Base-by-base conservation (phyloP, 2,797 vertebrate species). In the Octomys mimax region DNA sequence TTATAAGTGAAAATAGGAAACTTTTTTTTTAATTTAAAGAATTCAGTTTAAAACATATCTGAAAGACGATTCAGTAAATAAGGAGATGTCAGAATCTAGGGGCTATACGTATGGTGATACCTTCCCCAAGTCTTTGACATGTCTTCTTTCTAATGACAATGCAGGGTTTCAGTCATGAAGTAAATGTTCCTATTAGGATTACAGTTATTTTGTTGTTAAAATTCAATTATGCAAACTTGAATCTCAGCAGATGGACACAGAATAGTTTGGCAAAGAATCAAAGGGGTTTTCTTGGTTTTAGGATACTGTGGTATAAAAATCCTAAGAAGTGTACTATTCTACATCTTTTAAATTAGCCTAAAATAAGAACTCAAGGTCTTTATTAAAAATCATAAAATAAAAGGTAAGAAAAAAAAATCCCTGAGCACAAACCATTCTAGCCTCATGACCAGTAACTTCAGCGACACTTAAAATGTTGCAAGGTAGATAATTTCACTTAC, bases 201-300 rank as follows among this genome's bases (percentile, higher is more conserved):
- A 59, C 2, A 94, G 28, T 75, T 94, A 84, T 49, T 6, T 61
- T 87, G 42, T 83, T 88, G 61, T 54, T 94, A 96, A 96, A 89
- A 96, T 94, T 86, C 33, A 89, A 91, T 96, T 93, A 97, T 80
- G 90, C 11, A 46, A 90, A 88, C 39, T 79, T 75, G 49, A 97
- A 36, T 84, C 94, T 94, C 75, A 97, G 49, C 79, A 95, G 97
- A 97, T 94, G 90, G 95, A 82, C 59, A 91, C 91, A 62, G 62
- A 91, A 90, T 83, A 80, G 26, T 89, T 95, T 96, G 96, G 96
- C 96, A 95, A 96, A 96, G 52, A 97, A 95, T 85, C 91, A 97
- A 96, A 93, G 75, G 26, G 52, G 95, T 95, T 97, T 97, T 94
- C 91, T 80, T 87, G 79, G 46, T 81, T 95, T 95, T 49, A 79